Base-by-base conservation (phyloP, 2,797 vertebrate genomes). In the Spinus pinus region DNA sequence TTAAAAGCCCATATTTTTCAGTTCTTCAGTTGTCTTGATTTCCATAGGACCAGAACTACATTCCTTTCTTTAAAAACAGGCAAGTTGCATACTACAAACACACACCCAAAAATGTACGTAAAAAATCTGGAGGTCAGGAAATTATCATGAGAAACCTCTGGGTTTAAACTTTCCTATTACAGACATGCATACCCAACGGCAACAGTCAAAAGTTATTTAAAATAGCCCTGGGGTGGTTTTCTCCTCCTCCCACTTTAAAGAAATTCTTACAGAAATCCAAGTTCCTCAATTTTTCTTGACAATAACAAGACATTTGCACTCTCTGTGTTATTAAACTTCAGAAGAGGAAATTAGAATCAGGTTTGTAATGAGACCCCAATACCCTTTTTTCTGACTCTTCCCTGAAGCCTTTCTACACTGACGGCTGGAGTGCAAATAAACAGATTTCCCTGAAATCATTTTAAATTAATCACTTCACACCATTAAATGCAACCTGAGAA, bases 391-490 rank as follows among this genome's bases (percentile, higher is more conserved):
- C 73, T 75, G 66, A 65, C 35, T 87, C 35, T 61, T 85, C 49
- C 65, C 70, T 47, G 66, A 90, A 87, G 69, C 42, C 35, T 71
- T 94, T 94, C 77, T 35, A 73, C 50, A 70, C 35, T 24, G 69
- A 64, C 31, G 35, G 60, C 2, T 0, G 18, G 47, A 91, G 22
- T 22, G 15, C 90, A 60, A 88, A 78, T 35, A 86, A 75, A 86
- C 50, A 69, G 73, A 33, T 57, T 73, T 72, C 41, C 41, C n/a
- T 18, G 23, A 33, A 72, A 82, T 0, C 1, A 81, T 64, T 90
- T 90, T 74, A 82, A 90, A 94, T 82, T 74, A 84, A 94, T 65
- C 73, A 61, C 50, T 94, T 90, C 56, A 64, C 69, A 61, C 31
- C 27, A 78, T 56, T 81, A 81, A 88, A 86, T 17, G 25, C 58